Base-by-base conservation (phyloP, 2,113 vertebrate species). In the Merops nubicus region DNA sequence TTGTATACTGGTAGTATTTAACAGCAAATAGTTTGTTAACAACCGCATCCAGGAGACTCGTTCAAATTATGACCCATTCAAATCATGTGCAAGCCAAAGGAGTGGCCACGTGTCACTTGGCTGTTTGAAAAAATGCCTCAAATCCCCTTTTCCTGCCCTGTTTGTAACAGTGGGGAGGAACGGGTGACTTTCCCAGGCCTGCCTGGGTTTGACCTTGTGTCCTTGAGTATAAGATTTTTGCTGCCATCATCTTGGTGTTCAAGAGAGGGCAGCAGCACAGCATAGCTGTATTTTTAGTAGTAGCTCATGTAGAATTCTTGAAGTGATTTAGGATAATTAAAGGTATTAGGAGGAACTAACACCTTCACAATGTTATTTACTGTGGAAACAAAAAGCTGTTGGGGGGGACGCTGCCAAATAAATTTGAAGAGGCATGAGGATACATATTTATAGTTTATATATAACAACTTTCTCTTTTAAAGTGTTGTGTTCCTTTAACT, bases 221-320 rank as follows among this genome's bases (percentile, higher is more conserved):
- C 95, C 90, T 94, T 95, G 79, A 70, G 12, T n/a, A n/a, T n/a
- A n/a, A 2, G 4, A 26, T 15, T 15, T 67, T 40, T 36, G 4
- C 42, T 93, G 59, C 33, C 38, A 59, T 45, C 34, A n/a, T 53
- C n/a, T 26, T 54, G 22, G 17, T 31, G 31, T 67, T 68, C 7
- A 23, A n/a, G 50, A 43, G 59, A 8, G 51, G 34, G 45, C 33
- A 28, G 20, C 1, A 5, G 33, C 17, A 3, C 29, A 70, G 50
- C 2, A 0, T 34, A 48, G 21, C 63, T 47, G 15, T 36, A 4
- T 54, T 51, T 72, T 76, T 83, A 47, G n/a, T 62, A 54, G n/a
- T 26, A 3, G 2, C 50, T 85, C 8, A 1, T 0, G 1, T n/a
- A 11, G 1, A 0, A 2, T 65, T 67, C n/a, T 28, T n/a, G 0